Conservation (phyloP, 2,113 vertebrate species). For the Pontoporia blainvillei region DNA sequence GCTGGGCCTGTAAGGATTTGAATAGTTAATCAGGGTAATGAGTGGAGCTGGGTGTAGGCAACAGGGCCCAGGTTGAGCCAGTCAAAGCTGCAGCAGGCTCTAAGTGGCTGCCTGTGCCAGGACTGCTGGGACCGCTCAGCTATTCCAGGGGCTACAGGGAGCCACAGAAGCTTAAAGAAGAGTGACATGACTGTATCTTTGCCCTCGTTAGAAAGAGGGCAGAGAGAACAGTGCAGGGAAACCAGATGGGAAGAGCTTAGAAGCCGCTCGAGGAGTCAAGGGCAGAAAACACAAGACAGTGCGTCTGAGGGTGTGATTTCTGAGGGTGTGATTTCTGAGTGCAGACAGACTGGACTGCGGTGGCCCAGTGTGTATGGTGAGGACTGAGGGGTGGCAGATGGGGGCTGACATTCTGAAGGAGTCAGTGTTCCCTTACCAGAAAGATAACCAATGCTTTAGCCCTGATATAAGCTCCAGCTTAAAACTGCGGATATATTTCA, state of each 20-base stretch:
- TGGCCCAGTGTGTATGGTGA: too few relatives aligned
- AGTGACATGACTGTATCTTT: not conserved
- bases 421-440: not conserved
- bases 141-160: not conserved
- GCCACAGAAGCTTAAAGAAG: not conserved
- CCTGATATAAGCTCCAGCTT: not conserved
- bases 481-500: not conserved
- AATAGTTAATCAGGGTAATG: not conserved
- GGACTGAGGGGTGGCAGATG: not conserved
- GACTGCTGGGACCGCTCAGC: not conserved
- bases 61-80: not conserved
- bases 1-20: not conserved
- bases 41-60: not conserved
- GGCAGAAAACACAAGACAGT: not conserved
- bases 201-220: not conserved
- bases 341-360: not conserved
- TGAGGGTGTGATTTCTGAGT: too few relatives aligned
- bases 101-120: not conserved
- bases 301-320: not conserved
- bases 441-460: not conserved
- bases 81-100: not conserved
- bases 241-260: not conserved
- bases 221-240: not conserved
- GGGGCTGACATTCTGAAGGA: not conserved
- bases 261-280: not conserved